Evolutionary conservation across 2,888 invertebrate species (phyloP).

Genomic region (Andrena fulva): DNA sequence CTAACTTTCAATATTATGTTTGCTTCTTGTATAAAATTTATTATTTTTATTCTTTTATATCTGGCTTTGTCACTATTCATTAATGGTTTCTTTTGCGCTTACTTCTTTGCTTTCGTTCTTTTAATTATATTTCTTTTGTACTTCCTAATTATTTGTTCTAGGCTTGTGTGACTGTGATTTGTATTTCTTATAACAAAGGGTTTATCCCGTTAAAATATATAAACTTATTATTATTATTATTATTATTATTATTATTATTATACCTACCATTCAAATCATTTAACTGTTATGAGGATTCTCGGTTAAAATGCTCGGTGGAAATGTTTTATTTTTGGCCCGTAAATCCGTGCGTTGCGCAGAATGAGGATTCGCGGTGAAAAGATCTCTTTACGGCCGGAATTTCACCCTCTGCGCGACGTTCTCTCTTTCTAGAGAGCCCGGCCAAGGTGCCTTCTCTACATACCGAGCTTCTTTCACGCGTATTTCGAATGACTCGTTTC

Average conservation of each 20-base stretch:
- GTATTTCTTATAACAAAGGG: no score
- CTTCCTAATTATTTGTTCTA: no score
- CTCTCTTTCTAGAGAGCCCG: conserved; percentile 36
- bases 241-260: not conserved
- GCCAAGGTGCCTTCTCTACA: conserved; percentile 61
- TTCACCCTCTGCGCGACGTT: conserved; percentile 21
- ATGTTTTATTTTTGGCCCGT: not conserved
- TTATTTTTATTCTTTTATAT: no score
- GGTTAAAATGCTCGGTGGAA: not conserved
- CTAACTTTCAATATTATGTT: no score
- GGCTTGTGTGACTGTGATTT: no score
- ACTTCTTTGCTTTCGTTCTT: no score
- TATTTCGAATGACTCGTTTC: conserved; percentile 61
- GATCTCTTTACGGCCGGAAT: conserved; percentile 40
- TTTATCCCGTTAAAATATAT: no score
- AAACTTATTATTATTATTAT: no score
- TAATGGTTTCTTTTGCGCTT: no score
- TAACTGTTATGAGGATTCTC: not conserved
- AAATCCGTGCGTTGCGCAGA: conserved; percentile 4
- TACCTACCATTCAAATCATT: not conserved
- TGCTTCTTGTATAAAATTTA: no score
- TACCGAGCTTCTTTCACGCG: conserved; percentile 65
- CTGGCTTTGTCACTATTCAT: no score
- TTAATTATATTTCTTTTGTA: no score
- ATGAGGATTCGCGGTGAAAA: conserved; percentile 31